These are phyloP conservation scores for Channallabes apus DNA, from an alignment of 2,797 vertebrate species.

Conservation along the genomic window DNA sequence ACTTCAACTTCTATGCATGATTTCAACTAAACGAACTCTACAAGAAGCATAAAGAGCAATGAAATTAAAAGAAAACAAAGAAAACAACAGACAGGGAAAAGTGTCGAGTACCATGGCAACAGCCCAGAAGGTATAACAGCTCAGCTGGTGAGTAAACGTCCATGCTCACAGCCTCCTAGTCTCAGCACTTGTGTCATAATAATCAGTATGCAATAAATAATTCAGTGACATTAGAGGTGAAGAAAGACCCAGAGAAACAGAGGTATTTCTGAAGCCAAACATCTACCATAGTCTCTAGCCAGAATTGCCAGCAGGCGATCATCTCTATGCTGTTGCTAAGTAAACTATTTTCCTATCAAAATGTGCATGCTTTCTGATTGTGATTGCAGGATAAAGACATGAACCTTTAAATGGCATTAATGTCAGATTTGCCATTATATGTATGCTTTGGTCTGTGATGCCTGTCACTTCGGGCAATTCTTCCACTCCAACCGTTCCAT, in stretches of 20 bases:
- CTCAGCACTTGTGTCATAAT: conserved; percentile 49
- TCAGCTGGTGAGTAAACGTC: conserved; percentile 65
- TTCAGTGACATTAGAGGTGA: conserved; percentile 57
- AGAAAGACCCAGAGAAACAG: conserved; percentile 39
- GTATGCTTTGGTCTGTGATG: conserved; percentile 42
- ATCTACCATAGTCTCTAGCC: conserved; percentile 59
- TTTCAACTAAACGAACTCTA: conserved; percentile 50
- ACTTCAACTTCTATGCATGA: conserved; percentile 31
- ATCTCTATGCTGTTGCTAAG: conserved; percentile 52
- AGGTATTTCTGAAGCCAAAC: conserved; percentile 25
- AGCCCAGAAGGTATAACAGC: conserved; percentile 61
- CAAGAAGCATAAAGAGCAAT: conserved; percentile 50
- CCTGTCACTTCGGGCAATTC: conserved; percentile 31
- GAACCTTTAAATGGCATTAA: conserved; percentile 45
- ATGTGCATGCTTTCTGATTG: conserved; percentile 19
- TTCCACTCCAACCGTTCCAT: background rate
- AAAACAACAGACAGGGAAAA: conserved; percentile 60
- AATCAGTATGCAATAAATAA: conserved; percentile 55
- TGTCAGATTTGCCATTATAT: conserved; percentile 60
- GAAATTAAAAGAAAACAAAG: conserved; percentile 64
- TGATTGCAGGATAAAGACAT: conserved; percentile 6
- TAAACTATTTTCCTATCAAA: background rate
- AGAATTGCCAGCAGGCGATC: conserved; percentile 64
- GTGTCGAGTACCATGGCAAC: conserved; percentile 68
- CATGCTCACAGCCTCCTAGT: conserved; percentile 54